These are phyloP conservation scores for Selenia dentaria DNA, from an alignment of 2,888 invertebrate genomes.

Conservation along the genomic window DNA sequence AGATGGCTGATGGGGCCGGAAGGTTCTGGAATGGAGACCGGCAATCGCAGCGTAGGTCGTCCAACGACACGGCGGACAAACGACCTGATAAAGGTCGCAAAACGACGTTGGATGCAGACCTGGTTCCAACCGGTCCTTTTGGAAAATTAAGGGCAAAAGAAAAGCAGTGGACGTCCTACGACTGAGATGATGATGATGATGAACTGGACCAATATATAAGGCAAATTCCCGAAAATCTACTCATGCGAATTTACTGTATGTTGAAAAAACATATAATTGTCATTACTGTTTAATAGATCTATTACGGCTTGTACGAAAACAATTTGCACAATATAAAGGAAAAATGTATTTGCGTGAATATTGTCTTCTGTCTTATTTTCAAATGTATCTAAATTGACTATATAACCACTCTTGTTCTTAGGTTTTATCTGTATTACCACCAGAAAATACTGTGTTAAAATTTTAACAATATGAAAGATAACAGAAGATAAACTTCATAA, in stretches of 20 bases:
- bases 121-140: too few relatives aligned
- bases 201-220: slow-evolving; percentile 28
- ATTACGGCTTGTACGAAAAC: slow-evolving; percentile 20
- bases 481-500: slow-evolving; percentile 26
- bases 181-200: slow-evolving; percentile 10
- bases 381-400: slow-evolving; percentile 12
- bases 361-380: slow-evolving; percentile 27
- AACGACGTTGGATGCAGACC: too few relatives aligned
- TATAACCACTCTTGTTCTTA: background rate
- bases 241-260: slow-evolving; percentile 29
- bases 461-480: slow-evolving; percentile 28
- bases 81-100: too few relatives aligned
- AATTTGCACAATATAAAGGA: slow-evolving; percentile 23
- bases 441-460: slow-evolving; percentile 14
- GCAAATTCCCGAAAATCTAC: slow-evolving; percentile 15
- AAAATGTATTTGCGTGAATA: slow-evolving; percentile 26
- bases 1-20: too few relatives aligned
- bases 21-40: too few relatives aligned
- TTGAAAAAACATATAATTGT: slow-evolving; percentile 17
- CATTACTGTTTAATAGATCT: slow-evolving; percentile 33
- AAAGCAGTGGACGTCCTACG: too few relatives aligned
- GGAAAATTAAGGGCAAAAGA: too few relatives aligned
- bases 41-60: too few relatives aligned
- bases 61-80: too few relatives aligned
- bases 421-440: slow-evolving; percentile 11